These are phyloP conservation scores for Cygnus olor DNA, from an alignment of 2,797 vertebrate species.

Conservation along the genomic window DNA sequence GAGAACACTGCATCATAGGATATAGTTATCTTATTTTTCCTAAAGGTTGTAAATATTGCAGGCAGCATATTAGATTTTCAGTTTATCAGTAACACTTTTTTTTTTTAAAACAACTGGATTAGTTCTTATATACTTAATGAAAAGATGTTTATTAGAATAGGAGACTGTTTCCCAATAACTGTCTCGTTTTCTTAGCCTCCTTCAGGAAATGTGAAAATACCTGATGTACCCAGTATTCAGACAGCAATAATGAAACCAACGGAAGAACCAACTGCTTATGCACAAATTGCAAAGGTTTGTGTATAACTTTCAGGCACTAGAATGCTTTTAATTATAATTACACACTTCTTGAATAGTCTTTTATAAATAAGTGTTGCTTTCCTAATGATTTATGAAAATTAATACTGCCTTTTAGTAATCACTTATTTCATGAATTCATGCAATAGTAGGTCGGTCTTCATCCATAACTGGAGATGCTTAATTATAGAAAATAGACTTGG, in stretches of 20 bases:
- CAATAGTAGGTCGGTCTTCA: not conserved
- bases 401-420: not conserved
- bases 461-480: not conserved
- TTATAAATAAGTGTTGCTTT: not conserved
- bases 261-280: slow-evolving; percentile 92
- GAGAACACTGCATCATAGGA: not conserved
- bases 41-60: not conserved
- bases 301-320: not conserved
- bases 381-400: not conserved
- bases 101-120: not conserved
- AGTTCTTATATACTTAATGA: not conserved
- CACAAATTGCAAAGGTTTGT: slow-evolving; percentile 88
- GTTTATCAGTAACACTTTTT: not conserved
- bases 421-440: not conserved
- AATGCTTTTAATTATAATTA: not conserved
- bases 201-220: slow-evolving; percentile 83
- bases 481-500: not conserved
- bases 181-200: slow-evolving; percentile 78
- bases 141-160: not conserved
- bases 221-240: slow-evolving; percentile 86
- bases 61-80: not conserved
- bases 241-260: slow-evolving; percentile 99
- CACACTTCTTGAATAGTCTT: not conserved
- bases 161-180: not conserved
- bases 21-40: not conserved